Evolutionary conservation across 2,113 vertebrate genomes (phyloP), one percentile per base, ranked within the genome.

Genomic region (Neopipo cinnamomea): DNA sequence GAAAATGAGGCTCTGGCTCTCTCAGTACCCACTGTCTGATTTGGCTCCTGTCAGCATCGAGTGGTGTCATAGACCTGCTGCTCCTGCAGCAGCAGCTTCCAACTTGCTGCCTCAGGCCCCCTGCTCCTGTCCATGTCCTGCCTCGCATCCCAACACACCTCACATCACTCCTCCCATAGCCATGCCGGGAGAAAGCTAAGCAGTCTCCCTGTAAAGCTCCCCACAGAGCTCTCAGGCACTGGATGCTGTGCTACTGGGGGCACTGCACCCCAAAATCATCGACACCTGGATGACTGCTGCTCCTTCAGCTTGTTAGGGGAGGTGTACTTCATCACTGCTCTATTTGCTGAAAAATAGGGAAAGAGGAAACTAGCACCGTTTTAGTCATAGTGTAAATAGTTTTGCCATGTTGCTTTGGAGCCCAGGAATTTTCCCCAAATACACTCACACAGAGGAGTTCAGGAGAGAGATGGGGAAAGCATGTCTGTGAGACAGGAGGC

Each of bases 211-310:
- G 3, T 35, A 58, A 44, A 81, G 52, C 59, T 66, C 18, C 37
- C 49, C 42, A 44, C 42, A 46, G 39, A 15, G 21, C 5, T 70
- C n/a, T 33, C 21, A 27, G 33, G 62, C 5, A 9, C 15, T 0
- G 0, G 5, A 5, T 31, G 17, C 49, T 59, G 42, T 0, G 1
- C 46, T 77, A 25, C 50, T 77, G 47, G 8, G 8, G 74, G 6
- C 4, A 11, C 47, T 73, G 75, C 52, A 56, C 25, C 33, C n/a
- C 17, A 1, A 65, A 67, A 25, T 12, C 58, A 46, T 35, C 0
- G 0, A 20, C 31, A 65, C 2, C 39, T 3, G 0, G 9, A 19
- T 1, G 1, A 47, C 10, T 39, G 18, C 39, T 59, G 19, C 28
- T 85, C 14, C 67, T 84, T 42, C 52, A 55, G 11, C 73, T 66